Base-by-base conservation (phyloP, 2,888 invertebrate species). In the Lasioglossum marginatum region DNA sequence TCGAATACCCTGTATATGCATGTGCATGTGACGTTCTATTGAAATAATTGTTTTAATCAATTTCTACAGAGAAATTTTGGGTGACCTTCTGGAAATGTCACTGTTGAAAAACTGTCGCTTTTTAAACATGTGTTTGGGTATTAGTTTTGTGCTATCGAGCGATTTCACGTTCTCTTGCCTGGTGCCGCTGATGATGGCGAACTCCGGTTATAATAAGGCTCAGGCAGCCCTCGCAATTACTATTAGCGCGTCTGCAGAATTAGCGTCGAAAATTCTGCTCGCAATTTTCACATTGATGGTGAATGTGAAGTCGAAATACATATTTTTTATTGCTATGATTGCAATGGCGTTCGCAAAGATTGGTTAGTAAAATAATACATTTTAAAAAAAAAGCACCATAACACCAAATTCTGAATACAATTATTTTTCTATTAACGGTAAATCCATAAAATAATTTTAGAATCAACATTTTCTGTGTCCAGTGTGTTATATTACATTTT, bases 111-210 rank as follows among this genome's bases (percentile, higher is more conserved):
- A 94, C 78, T 91, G 91, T 0, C 81, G 92, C 4, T 95, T 95
- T 77, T 81, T 97, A 14, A 97, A 97, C 92, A 97, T 97, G 82
- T 96, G 97, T 76, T 93, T 97, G 52, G 98, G 97, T 63, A 96
- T 97, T 92, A 96, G 97, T 0, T 96, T 97, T 81, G 96, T 97
- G 5, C 96, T 97, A 85, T 97, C 97, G 81, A 96, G 97, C 8
- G 97, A 98, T 93, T 96, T 97, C 68, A 97, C 97, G 0, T 98
- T 98, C 93, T 96, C 97, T 89, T 97, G 97, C 0, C 92, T 98
- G 77, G 96, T 97, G 85, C 97, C 98, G 0, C 92, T 97, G 90
- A 95, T 97, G 86, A 95, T 97, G 82, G 96, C 96, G 80, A 96
- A 96, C 2, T 95, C 96, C 79, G 96, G 96, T 85, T 97, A 96